Percentiles rank a stretch among this genome's conserved stretches.
Evolutionary conservation across 2,888 invertebrate genomes (phyloP).

Genomic region (Panorpa germanica): DNA sequence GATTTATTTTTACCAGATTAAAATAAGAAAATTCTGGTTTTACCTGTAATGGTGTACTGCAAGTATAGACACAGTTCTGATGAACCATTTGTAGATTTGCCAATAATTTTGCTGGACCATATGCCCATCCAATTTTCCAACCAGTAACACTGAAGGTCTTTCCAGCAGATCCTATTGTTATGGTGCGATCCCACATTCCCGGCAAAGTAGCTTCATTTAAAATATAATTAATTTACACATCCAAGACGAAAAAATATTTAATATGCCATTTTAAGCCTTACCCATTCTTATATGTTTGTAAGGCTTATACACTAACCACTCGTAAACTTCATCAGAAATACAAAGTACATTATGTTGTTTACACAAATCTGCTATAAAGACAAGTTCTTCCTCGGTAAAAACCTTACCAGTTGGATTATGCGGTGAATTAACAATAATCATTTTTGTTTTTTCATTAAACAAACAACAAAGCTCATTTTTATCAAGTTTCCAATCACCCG

Average conservation of each 20-base stretch:
- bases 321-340: constrained; percentile 94
- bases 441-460: constrained; percentile 81
- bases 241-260: not conserved
- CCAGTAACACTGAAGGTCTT: constrained; percentile 57
- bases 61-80: constrained; percentile 46
- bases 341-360: constrained; percentile 84
- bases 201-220: constrained; percentile 35
- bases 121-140: constrained; percentile 51
- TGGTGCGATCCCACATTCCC: constrained; percentile 52
- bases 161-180: constrained; percentile 53
- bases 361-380: constrained; percentile 69
- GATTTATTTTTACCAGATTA: not conserved
- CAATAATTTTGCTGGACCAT: constrained; percentile 40
- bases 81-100: constrained; percentile 35
- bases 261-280: constrained; percentile 18
- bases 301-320: constrained; percentile 84
- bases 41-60: constrained; percentile 36
- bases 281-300: constrained; percentile 80
- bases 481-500: constrained; percentile 82
- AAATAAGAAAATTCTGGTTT: constrained; percentile 1
- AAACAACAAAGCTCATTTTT: constrained; percentile 54
- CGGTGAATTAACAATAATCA: constrained; percentile 88
- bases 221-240: constrained; percentile 2
- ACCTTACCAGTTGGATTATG: constrained; percentile 97
- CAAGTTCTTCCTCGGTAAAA: constrained; percentile 45